These are phyloP conservation scores for Cynaeus angustus DNA, from an alignment of 2,888 invertebrate species.

Conservation along the genomic window DNA sequence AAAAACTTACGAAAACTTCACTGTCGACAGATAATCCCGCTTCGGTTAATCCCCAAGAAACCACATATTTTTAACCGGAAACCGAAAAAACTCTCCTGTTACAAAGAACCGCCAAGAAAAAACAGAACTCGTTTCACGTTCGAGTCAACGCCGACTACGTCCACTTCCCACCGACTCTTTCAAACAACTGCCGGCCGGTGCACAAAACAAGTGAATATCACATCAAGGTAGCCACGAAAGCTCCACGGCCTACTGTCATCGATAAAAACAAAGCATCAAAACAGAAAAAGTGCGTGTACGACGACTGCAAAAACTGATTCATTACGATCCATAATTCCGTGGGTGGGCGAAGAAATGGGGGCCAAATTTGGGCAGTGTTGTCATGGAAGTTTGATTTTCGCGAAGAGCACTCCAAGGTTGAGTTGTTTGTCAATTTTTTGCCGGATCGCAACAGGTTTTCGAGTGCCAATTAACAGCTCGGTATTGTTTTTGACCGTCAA, in stretches of 20 bases:
- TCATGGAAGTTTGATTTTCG: no score
- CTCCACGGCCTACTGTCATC: slow-evolving; percentile 43
- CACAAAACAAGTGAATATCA: slow-evolving; percentile 46
- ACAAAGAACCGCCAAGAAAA: slow-evolving; percentile 14
- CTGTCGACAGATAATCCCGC: not conserved
- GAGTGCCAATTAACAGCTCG: slow-evolving; percentile 6
- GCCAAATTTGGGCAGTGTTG: not conserved
- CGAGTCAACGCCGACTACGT: slow-evolving; percentile 29
- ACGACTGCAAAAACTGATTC: slow-evolving; percentile 15
- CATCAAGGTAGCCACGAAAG: slow-evolving; percentile 41
- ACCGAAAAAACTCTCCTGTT: slow-evolving; percentile 9
- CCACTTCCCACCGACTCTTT: slow-evolving; percentile 32
- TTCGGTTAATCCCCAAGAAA: not conserved
- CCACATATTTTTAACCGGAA: slow-evolving; percentile 1
- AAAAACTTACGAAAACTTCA: not conserved
- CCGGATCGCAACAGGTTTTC: not conserved
- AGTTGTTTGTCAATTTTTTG: not conserved
- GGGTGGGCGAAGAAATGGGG: not conserved
- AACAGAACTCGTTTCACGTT: slow-evolving; percentile 28
- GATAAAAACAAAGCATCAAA: slow-evolving; percentile 25
- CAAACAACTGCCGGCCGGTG: slow-evolving; percentile 48
- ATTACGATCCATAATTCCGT: not conserved
- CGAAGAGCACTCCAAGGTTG: no score
- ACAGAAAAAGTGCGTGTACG: slow-evolving; percentile 10
- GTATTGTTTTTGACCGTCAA: slow-evolving; percentile 1